phyloP scores from a whole-genome alignment of 2,797 vertebrate genomes.

The Propithecus deckenii region DNA sequence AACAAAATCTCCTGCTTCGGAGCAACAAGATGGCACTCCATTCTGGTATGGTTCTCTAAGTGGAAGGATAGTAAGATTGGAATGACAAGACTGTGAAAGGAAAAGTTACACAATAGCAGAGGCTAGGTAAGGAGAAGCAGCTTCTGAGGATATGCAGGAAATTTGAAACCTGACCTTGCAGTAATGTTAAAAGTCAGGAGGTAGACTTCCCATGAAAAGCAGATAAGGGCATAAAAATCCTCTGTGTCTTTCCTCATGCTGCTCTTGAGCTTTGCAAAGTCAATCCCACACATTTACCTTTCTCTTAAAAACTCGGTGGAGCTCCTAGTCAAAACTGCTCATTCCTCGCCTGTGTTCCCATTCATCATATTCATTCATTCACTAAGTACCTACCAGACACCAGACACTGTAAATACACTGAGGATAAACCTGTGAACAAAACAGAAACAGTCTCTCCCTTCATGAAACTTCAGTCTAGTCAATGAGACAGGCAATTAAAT shows the following conservation, averaged over 20 bases:
- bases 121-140: not conserved
- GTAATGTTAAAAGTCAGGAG: not conserved
- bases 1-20: constrained; percentile 53
- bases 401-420: not conserved
- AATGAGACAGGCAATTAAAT: not conserved
- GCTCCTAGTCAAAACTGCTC: not conserved
- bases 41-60: constrained; percentile 34
- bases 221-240: not conserved
- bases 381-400: not conserved
- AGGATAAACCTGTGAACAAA: not conserved
- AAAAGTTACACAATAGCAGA: not conserved
- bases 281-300: not conserved
- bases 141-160: not conserved
- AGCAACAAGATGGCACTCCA: constrained; percentile 36
- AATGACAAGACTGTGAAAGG: not conserved
- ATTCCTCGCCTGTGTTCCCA: not conserved
- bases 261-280: not conserved
- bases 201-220: not conserved
- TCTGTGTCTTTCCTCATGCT: not conserved
- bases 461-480: not conserved
- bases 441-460: not conserved
- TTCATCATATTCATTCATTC: not conserved
- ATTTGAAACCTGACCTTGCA: not conserved
- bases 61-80: not conserved
- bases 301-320: not conserved